These are phyloP conservation scores for Argya squamiceps DNA, from an alignment of 2,797 vertebrate species.

Conservation along the genomic window DNA sequence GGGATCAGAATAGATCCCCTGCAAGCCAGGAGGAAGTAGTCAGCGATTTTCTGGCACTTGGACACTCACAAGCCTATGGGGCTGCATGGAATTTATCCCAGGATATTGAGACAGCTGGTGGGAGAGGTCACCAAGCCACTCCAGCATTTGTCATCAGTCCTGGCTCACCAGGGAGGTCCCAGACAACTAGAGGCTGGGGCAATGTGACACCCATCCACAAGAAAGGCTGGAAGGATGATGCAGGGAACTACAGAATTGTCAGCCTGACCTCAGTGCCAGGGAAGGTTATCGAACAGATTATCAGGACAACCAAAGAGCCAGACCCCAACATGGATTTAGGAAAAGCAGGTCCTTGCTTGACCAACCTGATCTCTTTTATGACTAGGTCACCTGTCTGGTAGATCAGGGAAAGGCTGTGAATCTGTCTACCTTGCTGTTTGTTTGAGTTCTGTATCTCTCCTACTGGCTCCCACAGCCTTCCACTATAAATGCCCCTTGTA, in stretches of 20 bases:
- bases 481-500: neutral
- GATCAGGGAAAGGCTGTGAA: neutral
- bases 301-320: no score
- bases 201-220: neutral
- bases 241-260: neutral
- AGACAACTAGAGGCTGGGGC: neutral
- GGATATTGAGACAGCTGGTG: neutral
- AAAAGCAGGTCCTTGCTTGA: neutral
- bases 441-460: neutral
- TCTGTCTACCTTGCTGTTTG: neutral
- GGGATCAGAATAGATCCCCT: neutral
- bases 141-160: neutral
- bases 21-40: neutral
- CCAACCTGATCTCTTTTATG: neutral
- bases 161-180: fast-evolving
- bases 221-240: neutral
- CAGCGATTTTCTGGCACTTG: neutral
- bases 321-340: neutral
- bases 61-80: neutral
- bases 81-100: neutral
- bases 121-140: neutral
- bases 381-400: no score
- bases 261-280: neutral
- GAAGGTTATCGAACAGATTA: neutral
- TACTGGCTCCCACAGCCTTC: neutral